Conservation (phyloP, 2,888 invertebrate species). For the Thereva nobilitata region DNA sequence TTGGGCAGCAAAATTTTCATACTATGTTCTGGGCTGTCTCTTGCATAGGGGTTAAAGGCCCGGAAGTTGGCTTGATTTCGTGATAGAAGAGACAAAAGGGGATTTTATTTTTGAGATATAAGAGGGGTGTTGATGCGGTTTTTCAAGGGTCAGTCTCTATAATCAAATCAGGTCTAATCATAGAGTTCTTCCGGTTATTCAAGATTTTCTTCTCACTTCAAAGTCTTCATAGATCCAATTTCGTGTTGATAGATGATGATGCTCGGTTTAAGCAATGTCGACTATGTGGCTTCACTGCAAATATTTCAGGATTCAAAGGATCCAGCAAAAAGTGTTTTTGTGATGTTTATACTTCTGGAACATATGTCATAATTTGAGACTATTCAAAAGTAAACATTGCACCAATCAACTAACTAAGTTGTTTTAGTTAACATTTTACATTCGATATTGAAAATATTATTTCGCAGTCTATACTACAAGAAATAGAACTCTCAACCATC, state of each 20-base stretch:
- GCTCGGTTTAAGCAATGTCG: no score
- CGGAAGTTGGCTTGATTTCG: conserved; percentile 23
- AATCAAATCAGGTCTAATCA: conserved; percentile 29
- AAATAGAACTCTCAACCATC: no score
- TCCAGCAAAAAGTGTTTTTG: no score
- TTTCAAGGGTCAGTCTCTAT: conserved; percentile 6
- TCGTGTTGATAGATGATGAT: neutral
- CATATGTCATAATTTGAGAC: no score
- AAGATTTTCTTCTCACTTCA: neutral
- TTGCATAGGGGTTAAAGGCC: conserved; percentile 10
- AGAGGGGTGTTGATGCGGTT: neutral
- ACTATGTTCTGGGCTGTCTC: conserved; percentile 1
- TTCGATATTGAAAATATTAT: no score
- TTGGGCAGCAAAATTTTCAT: conserved; percentile 22
- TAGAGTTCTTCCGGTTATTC: conserved; percentile 1
- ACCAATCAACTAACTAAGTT: no score
- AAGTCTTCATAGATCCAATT: neutral
- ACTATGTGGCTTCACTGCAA: no score
- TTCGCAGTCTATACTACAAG: no score
- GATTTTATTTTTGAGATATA: neutral
- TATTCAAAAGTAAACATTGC: no score
- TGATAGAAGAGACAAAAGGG: conserved; percentile 15
- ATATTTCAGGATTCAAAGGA: no score
- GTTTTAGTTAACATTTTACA: no score
- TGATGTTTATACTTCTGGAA: no score